Evolutionary conservation across 2,113 vertebrate species (phyloP), one percentile per base, ranked within the genome.

Genomic region (Austrofundulus limnaeus): DNA sequence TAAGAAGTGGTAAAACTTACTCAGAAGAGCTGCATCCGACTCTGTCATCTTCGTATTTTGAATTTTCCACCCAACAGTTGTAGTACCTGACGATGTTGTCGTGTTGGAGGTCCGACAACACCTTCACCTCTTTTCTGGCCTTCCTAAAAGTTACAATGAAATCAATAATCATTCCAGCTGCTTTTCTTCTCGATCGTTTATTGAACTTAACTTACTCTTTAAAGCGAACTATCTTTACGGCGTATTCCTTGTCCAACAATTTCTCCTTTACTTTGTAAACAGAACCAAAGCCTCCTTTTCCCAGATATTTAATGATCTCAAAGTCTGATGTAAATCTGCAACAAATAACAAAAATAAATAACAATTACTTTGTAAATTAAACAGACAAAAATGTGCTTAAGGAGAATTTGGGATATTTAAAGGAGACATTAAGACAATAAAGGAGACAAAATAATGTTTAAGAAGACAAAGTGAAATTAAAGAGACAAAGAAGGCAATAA

Each of bases 71-170:
- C 91, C 91, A 92, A 28, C 25, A 61, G 0, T 25, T n/a, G 75
- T 73, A 77, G 54, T 90, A 92, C 19, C 83, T 74, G 23, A 92
- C 76, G 19, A 92, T 92, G 63, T 92, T 88, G 9, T 0, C 0
- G 31, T 92, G 88, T 0, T 23, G 31, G 37, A 92, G 83, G 0
- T 53, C n/a, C 34, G 82, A 50, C 54, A 92, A 70, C 4, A 67
- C 75, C 0, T 0, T 0, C 10, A 84, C 82, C 59, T 92, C 91
- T 64, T 72, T 65, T 9, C 23, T n/a, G 47, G 86, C 65, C 78
- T 90, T 92, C 4, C 90, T 92, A 37, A 34, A 37, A 19, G 2
- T n/a, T 4, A 45, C 42, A 19, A 45, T n/a, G 8, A 45, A 45
- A 6, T 3, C 21, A 4, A 23, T 39, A 38, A 54, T 10, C 3